phyloP scores from a whole-genome alignment of 2,888 invertebrate species.

The Carterocephalus palaemon region DNA sequence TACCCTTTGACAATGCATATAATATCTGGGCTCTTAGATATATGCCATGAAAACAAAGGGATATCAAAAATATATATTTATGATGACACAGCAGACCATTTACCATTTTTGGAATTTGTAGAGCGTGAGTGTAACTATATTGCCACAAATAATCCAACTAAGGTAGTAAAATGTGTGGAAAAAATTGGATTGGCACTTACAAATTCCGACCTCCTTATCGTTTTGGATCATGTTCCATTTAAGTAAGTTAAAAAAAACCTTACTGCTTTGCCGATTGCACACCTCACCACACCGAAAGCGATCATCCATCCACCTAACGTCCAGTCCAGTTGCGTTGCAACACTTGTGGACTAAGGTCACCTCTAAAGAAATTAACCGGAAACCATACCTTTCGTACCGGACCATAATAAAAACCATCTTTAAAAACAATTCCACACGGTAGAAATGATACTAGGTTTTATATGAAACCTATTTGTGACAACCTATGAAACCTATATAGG shows the following conservation, averaged over 20 bases:
- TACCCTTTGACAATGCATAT: conserved; percentile 53
- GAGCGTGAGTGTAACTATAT: conserved; percentile 59
- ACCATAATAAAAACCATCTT: too few species aligned
- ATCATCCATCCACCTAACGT: too few species aligned
- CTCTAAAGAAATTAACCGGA: too few species aligned
- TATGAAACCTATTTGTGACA: too few species aligned
- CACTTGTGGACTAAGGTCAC: too few species aligned
- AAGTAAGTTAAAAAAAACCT: conserved; percentile 49
- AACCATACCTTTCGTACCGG: too few species aligned
- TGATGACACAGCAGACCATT: conserved; percentile 44
- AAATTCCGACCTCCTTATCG: conserved; percentile 72
- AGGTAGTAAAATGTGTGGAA: conserved; percentile 57
- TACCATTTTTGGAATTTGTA: conserved; percentile 49
- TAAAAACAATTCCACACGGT: too few species aligned
- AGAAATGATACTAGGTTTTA: too few species aligned
- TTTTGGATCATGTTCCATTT: conserved; percentile 67
- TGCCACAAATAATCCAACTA: conserved; percentile 44
- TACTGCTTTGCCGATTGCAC: too few species aligned
- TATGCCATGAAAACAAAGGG: conserved; percentile 38
- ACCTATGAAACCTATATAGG: too few species aligned
- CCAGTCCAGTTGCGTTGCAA: too few species aligned
- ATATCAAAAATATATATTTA: conserved; percentile 59
- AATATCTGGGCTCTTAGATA: conserved; percentile 55
- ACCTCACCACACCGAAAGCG: too few species aligned
- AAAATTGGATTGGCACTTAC: conserved; percentile 67